These are phyloP conservation scores for Myotis pilosus DNA, from an alignment of 2,797 vertebrate species.

Conservation along the genomic window DNA sequence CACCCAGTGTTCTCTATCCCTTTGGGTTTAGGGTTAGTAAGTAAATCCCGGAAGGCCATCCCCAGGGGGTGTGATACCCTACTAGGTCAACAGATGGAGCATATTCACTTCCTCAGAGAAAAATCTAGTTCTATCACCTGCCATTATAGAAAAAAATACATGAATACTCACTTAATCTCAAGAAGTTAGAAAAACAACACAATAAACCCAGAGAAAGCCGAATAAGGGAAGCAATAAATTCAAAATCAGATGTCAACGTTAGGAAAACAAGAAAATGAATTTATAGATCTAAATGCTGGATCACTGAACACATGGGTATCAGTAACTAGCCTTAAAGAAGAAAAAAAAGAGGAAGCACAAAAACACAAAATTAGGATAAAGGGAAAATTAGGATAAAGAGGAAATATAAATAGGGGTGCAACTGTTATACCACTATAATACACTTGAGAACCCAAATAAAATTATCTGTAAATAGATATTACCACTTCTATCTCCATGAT, in stretches of 20 bases:
- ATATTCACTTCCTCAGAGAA: background rate
- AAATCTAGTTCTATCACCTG: background rate
- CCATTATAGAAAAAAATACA: background rate
- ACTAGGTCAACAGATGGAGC: background rate
- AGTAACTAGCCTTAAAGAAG: background rate
- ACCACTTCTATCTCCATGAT: background rate
- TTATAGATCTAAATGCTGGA: background rate
- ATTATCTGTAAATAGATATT: background rate
- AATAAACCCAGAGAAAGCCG: background rate
- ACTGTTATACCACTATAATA: background rate
- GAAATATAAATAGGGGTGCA: background rate
- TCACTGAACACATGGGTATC: background rate
- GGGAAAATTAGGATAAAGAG: background rate
- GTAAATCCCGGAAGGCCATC: background rate
- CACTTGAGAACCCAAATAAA: background rate
- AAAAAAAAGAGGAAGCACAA: background rate
- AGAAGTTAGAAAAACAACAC: background rate
- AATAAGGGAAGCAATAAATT: background rate
- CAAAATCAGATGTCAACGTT: background rate
- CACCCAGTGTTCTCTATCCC: background rate
- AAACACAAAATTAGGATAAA: background rate
- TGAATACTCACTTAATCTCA: background rate
- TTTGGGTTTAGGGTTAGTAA: background rate
- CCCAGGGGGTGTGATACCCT: background rate
- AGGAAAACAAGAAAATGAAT: background rate